Evolutionary conservation across 2,113 vertebrate species (phyloP).

Genomic region (Brachyistius frenatus): DNA sequence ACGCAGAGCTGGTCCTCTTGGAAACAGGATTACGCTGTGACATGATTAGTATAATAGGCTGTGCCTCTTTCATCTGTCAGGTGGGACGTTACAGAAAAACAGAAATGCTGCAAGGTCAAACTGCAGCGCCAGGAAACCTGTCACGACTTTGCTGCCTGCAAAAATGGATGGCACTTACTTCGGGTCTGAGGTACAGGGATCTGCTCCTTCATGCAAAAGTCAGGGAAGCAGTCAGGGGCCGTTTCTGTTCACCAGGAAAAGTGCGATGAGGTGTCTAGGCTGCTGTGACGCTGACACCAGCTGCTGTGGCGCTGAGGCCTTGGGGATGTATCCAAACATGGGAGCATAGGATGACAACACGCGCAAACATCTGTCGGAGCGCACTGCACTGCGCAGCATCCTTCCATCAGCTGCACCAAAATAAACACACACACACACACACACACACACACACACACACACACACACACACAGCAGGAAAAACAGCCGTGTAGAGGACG

Average conservation of each 20-base stretch:
- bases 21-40: not conserved
- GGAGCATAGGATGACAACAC: conserved; percentile 46
- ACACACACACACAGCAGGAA: no score
- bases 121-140: conserved; percentile 58
- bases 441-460: no score
- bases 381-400: conserved; percentile 63
- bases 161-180: conserved; percentile 47
- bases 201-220: not conserved
- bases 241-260: not conserved
- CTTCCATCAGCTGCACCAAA: conserved; percentile 53
- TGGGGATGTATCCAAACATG: conserved; percentile 10
- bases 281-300: not conserved
- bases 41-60: conserved; percentile 7
- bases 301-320: conserved; percentile 29
- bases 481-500: no score
- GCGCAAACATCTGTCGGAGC: conserved; percentile 63
- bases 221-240: no score
- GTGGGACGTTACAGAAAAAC: conserved; percentile 21
- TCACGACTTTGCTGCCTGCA: conserved; percentile 60
- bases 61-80: conserved; percentile 2
- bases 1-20: not conserved
- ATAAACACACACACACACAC: conserved; percentile 21
- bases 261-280: fast-evolving
- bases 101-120: conserved; percentile 80
- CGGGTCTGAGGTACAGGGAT: not conserved